These are phyloP conservation scores for Pitangus sulphuratus DNA, from an alignment of 2,797 vertebrate species.

Conservation along the genomic window DNA sequence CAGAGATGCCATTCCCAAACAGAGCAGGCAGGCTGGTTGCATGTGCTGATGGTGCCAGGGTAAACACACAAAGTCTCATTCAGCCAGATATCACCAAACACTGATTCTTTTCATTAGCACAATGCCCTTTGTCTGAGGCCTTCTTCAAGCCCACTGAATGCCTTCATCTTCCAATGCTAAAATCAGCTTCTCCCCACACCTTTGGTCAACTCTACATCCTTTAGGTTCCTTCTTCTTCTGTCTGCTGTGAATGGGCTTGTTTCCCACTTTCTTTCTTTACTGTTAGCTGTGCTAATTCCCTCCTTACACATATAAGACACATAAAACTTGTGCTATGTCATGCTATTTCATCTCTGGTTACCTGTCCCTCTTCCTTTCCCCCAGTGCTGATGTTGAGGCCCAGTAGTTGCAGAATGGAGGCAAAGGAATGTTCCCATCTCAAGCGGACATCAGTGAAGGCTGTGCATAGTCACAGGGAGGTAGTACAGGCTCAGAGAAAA, in stretches of 20 bases:
- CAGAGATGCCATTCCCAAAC: not conserved
- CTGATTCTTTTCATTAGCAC: not conserved
- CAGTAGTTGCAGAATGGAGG: not conserved
- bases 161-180: not conserved
- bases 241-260: not conserved
- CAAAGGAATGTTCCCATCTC: not conserved
- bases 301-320: not conserved
- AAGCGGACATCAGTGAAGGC: rapidly evolving
- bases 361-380: not conserved
- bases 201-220: not conserved
- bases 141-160: not conserved
- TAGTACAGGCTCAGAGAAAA: not conserved
- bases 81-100: not conserved
- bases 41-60: rapidly evolving
- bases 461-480: not conserved
- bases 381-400: rapidly evolving
- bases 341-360: not conserved
- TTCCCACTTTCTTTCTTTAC: not conserved
- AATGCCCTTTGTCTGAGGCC: not conserved
- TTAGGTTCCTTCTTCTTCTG: not conserved
- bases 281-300: not conserved
- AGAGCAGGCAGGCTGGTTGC: not conserved
- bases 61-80: not conserved
- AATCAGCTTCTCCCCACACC: not conserved
- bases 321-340: not conserved